phyloP scores from a whole-genome alignment of 1,140 invertebrate species.

The Belonocnema kinseyi region DNA sequence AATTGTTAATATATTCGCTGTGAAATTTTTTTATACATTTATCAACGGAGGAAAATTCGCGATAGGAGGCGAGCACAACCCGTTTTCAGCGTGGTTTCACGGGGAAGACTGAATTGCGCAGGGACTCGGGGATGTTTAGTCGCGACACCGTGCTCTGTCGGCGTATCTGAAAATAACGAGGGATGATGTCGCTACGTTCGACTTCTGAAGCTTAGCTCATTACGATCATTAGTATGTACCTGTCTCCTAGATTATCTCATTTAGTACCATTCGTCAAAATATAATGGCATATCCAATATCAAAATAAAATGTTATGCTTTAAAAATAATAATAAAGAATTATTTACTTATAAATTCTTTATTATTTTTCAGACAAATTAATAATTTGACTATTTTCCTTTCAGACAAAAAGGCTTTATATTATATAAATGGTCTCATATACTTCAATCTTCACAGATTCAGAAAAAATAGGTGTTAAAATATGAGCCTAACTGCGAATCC shows the following conservation, averaged over 20 bases:
- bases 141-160: conserved; percentile 37
- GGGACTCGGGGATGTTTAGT: conserved; percentile 26
- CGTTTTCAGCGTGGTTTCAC: conserved; percentile 49
- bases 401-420: too few relatives aligned
- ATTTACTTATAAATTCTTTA: too few relatives aligned
- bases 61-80: conserved; percentile 38
- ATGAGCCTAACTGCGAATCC: too few relatives aligned
- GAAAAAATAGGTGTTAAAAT: too few relatives aligned
- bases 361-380: too few relatives aligned
- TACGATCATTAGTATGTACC: neutral
- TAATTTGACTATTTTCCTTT: too few relatives aligned
- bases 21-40: neutral
- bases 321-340: too few relatives aligned
- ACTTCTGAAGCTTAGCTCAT: neutral
- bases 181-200: conserved; percentile 49
- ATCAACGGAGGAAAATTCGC: neutral
- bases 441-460: too few relatives aligned
- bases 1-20: neutral
- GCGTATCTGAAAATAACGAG: conserved; percentile 60
- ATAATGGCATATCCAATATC: too few relatives aligned
- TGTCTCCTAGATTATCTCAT: neutral
- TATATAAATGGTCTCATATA: too few relatives aligned
- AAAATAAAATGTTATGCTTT: too few relatives aligned
- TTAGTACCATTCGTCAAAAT: neutral
- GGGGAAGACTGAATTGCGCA: conserved; percentile 48